Percentiles rank a stretch among this genome's conserved stretches.
These are phyloP conservation scores for Myopa tessellatipennis DNA, from an alignment of 2,888 invertebrate species.

Conservation along the genomic window DNA sequence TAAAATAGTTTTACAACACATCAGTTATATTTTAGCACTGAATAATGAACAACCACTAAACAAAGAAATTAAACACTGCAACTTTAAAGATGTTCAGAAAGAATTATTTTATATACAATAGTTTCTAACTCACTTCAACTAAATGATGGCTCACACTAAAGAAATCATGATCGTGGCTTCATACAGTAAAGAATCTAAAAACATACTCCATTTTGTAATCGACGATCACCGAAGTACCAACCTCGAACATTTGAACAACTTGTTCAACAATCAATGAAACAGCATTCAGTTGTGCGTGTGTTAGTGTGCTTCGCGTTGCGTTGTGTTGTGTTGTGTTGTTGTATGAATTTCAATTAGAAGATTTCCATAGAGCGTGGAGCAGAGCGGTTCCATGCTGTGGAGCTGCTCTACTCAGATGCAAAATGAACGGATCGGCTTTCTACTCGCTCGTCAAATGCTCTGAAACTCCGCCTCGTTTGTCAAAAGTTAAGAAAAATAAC, in stretches of 20 bases:
- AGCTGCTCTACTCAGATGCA: not conserved
- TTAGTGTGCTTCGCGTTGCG: not conserved
- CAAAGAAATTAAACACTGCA: no score
- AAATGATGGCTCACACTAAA: not conserved
- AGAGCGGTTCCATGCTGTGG: not conserved
- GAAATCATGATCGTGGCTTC: not conserved
- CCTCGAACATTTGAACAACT: no score
- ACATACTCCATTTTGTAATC: constrained; percentile 17
- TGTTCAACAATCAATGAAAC: not conserved
- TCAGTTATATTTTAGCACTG: no score
- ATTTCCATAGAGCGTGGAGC: constrained; percentile 14
- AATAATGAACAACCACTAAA: no score
- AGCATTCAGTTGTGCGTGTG: not conserved
- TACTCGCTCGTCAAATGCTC: constrained; percentile 12
- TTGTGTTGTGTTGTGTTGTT: constrained; percentile 1
- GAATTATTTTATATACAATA: no score
- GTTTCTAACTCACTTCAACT: no score
- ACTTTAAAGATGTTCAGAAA: no score
- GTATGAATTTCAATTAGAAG: constrained; percentile 18
- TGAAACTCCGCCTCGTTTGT: constrained; percentile 33
- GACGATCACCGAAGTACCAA: not conserved
- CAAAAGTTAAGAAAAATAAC: not conserved
- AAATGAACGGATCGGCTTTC: not conserved
- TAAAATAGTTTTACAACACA: no score
- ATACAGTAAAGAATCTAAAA: no score